Base-by-base conservation (phyloP, 1,140 invertebrate genomes). In the Stenopsyche tienmushanensis region DNA sequence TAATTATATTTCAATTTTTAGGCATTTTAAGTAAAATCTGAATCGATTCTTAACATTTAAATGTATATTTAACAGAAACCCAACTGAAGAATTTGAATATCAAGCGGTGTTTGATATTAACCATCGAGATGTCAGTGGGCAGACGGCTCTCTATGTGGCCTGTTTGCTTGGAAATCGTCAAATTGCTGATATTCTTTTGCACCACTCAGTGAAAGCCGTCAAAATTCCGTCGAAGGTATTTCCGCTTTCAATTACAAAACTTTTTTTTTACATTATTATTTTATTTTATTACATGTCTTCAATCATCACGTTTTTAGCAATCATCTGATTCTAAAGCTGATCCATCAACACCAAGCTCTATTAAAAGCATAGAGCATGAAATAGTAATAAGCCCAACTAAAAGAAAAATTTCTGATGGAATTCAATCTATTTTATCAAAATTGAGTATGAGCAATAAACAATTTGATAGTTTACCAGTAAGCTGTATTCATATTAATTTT, bases 91-190 rank as follows among this genome's bases (percentile, higher is more conserved):
- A 49, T 93, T 88, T 82, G 90, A 94, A 73, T 97, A 93, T 77
- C 83, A 86, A 13, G 85, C 94, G 77, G 86, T 92, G 5, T 96
- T 95, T 75, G 93, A 97, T 78, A 83, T 97, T 3, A 98, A 98
- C 78, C 85, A 88, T 47, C 86, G 89, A 66, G 95, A 98, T 78
- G 90, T 90, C 0, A 91, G 91, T 13, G 94, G 93, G 0, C 93
- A 97, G 74, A 96, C 88, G 63, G 86, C 92, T 45, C 80, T 98
- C 0, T 97, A 97, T 77, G 86, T 96, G 44, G 90, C 93, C 7
- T 90, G 91, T 74, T 86, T 90, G 44, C 80, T 94, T 39, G 93
- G 93, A 1, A 94, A 96, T 75, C 81, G 85, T 44, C 86, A 88
- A 69, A 83, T 96, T 25, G 86, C 96, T 0, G 90, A 94, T 54